Evolutionary conservation across 1,140 invertebrate species (phyloP).

Genomic region (Zaprionus taronus): DNA sequence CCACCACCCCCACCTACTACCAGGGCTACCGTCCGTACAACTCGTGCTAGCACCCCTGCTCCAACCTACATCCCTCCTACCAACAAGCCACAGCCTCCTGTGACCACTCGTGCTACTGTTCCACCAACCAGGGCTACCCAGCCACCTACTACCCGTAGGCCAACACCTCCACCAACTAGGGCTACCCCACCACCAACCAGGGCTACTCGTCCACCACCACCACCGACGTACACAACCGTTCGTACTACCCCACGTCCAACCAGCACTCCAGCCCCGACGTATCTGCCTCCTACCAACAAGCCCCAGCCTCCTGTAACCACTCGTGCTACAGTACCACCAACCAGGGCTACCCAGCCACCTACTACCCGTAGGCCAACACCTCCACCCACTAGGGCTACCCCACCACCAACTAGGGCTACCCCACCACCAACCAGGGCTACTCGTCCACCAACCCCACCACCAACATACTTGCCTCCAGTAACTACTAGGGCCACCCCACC

Average conservation of each 20-base stretch:
- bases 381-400: conserved; percentile 33
- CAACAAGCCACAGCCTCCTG: conserved; percentile 35
- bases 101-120: conserved; percentile 32
- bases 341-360: conserved; percentile 40
- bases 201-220: conserved; percentile 18
- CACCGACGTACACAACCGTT: conserved; percentile 26
- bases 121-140: conserved; percentile 46
- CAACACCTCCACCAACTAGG: conserved; percentile 30
- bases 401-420: conserved; percentile 38
- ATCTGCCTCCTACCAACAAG: conserved; percentile 44
- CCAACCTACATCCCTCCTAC: conserved; percentile 50
- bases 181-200: conserved; percentile 33
- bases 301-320: conserved; percentile 36
- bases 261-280: conserved; percentile 40
- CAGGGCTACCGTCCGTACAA: conserved; percentile 21
- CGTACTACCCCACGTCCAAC: conserved; percentile 8
- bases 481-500: conserved; percentile 41
- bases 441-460: conserved; percentile 11
- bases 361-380: conserved; percentile 14
- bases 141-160: conserved; percentile 28
- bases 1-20: conserved; percentile 45
- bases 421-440: conserved; percentile 5
- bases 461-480: conserved; percentile 49
- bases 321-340: conserved; percentile 35
- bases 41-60: conserved; percentile 31